Percentiles rank a stretch among this genome's conserved stretches.
These are phyloP conservation scores for Phaetusa simplex DNA, from an alignment of 2,113 vertebrate genomes.

Conservation along the genomic window DNA sequence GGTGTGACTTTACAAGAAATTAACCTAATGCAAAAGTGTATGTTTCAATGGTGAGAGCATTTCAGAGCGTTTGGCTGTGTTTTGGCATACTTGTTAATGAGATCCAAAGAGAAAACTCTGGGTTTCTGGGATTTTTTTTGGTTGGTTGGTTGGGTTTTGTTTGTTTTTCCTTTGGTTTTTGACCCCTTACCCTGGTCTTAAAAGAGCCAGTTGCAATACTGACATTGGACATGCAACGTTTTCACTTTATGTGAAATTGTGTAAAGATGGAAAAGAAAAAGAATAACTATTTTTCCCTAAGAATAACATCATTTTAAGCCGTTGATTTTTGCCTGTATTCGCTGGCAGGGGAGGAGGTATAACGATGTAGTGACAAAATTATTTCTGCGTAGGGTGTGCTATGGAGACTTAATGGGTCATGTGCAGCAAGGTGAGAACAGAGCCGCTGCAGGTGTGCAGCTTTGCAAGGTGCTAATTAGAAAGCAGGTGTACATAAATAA, in stretches of 20 bases:
- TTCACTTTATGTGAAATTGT: background rate
- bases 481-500: background rate
- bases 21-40: background rate
- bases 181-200: background rate
- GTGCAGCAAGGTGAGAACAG: background rate
- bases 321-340: background rate
- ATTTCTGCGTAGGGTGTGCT: background rate
- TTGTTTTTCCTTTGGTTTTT: fast-evolving
- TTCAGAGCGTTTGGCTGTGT: background rate
- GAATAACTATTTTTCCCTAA: background rate
- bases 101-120: background rate
- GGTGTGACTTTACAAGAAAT: background rate
- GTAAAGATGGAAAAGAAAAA: background rate
- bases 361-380: background rate
- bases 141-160: background rate
- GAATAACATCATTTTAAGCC: background rate
- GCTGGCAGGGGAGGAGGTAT: background rate
- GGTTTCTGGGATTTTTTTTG: background rate
- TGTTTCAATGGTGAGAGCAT: background rate
- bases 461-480: constrained; percentile 1
- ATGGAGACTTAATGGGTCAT: background rate
- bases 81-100: background rate
- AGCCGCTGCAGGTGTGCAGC: background rate
- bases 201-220: background rate
- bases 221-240: background rate